phyloP scores from a whole-genome alignment of 2,113 vertebrate species.

The Choloepus hoffmanni region DNA sequence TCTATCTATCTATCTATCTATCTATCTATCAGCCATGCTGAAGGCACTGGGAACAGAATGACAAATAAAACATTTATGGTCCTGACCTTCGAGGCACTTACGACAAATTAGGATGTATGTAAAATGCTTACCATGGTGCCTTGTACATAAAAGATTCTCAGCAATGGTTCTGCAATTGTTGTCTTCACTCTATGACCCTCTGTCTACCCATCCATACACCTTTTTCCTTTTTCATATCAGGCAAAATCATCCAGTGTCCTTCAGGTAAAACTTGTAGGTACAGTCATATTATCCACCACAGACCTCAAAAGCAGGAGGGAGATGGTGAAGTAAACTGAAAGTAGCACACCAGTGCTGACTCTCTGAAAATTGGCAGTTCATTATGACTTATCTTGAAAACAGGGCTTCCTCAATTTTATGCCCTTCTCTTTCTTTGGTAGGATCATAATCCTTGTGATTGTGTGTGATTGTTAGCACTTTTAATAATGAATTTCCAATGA shows the following conservation, averaged over 20 bases:
- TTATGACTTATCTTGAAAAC: neutral
- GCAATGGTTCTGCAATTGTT: neutral
- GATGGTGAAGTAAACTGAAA: neutral
- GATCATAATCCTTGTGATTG: neutral
- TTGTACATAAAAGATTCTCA: neutral
- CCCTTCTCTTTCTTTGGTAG: neutral
- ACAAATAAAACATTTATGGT: neutral
- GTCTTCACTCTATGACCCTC: neutral
- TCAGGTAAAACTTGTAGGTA: neutral
- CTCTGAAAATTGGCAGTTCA: neutral
- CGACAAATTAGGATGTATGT: neutral
- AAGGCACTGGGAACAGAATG: neutral
- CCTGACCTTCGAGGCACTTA: neutral
- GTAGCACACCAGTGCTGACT: neutral
- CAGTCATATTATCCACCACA: neutral
- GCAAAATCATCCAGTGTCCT: neutral
- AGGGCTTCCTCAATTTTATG: neutral
- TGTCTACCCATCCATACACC: neutral
- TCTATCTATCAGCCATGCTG: neutral
- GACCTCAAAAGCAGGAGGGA: neutral
- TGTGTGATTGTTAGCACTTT: neutral
- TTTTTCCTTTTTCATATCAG: neutral
- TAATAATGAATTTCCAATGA: constrained; percentile 35
- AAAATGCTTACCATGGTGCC: neutral
- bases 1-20: no score